A percentile compares a stretch with the other conserved stretches of the same genome.
phyloP scores from a whole-genome alignment of 2,888 invertebrate species.

The Amblyjoppa fuscipennis region DNA sequence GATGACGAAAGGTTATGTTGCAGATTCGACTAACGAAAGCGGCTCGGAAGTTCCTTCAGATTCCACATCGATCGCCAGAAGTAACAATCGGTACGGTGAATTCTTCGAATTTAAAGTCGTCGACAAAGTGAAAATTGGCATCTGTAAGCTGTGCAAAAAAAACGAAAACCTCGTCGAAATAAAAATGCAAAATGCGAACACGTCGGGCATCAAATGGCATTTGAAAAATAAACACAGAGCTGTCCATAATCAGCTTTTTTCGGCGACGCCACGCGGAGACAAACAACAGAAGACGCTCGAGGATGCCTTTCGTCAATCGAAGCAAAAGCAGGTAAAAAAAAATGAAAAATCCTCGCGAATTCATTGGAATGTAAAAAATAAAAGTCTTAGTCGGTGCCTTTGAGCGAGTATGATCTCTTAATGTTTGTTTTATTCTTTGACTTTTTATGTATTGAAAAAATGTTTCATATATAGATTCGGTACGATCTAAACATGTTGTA shows the following conservation, averaged over 20 bases:
- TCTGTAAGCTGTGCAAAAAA: slow-evolving; percentile 16
- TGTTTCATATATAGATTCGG: neutral
- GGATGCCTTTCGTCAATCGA: slow-evolving; percentile 9
- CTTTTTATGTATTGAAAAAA: neutral
- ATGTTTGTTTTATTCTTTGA: neutral
- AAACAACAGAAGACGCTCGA: neutral
- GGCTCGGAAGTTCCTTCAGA: neutral
- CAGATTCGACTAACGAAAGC: neutral
- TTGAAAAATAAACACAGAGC: slow-evolving; percentile 12
- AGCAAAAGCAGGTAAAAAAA: slow-evolving; percentile 10
- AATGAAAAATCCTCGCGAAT: neutral
- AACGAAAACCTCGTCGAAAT: neutral
- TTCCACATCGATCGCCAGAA: slow-evolving; percentile 1
- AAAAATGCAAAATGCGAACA: slow-evolving; percentile 12
- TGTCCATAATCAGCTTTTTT: neutral
- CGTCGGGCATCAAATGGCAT: slow-evolving; percentile 14
- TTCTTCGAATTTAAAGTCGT: neutral
- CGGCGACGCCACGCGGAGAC: neutral
- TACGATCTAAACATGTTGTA: neutral
- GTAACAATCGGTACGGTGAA: slow-evolving; percentile 13
- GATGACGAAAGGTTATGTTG: slow-evolving; percentile 2
- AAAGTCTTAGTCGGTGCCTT: neutral
- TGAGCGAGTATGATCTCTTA: neutral
- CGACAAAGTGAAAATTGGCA: slow-evolving; percentile 4
- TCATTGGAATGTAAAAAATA: neutral